Percentiles rank a stretch among this genome's conserved stretches.
These are phyloP conservation scores for Xylota segnis DNA, from an alignment of 2,888 invertebrate species.

Conservation along the genomic window DNA sequence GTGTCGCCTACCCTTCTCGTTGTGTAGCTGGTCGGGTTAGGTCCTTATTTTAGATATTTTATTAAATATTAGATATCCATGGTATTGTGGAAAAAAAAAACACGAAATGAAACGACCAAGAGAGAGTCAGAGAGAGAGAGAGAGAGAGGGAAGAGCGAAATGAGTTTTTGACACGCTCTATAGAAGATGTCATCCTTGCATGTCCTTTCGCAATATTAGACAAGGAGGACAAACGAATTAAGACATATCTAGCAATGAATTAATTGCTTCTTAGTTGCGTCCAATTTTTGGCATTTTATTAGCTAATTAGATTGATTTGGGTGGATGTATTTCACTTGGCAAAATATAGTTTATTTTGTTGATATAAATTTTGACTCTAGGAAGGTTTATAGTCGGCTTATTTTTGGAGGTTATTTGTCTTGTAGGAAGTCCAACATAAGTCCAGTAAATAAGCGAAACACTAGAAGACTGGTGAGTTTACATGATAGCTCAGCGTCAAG, in stretches of 20 bases:
- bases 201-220: slow-evolving; percentile 61
- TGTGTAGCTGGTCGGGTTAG: slow-evolving; percentile 32
- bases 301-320: slow-evolving; percentile 74
- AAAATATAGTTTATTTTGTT: slow-evolving; percentile 9
- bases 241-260: slow-evolving; percentile 71
- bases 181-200: slow-evolving; percentile 66
- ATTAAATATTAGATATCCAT: slow-evolving; percentile 72
- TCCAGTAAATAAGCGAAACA: not conserved
- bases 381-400: not conserved
- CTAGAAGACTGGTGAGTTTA: not conserved
- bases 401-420: not conserved
- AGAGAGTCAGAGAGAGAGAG: too few relatives aligned
- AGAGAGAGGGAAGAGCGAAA: slow-evolving; percentile 45
- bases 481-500: not conserved
- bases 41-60: slow-evolving; percentile 65
- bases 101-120: not conserved
- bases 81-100: not conserved
- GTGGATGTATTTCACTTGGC: slow-evolving; percentile 4
- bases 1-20: not conserved
- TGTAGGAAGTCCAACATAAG: not conserved
- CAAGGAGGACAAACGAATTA: slow-evolving; percentile 62
- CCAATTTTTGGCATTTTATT: slow-evolving; percentile 76
- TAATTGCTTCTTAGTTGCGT: slow-evolving; percentile 64
- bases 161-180: slow-evolving; percentile 70
- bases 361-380: not conserved